Base-by-base conservation (phyloP, 2,888 invertebrate species). In the Polia nebulosa region DNA sequence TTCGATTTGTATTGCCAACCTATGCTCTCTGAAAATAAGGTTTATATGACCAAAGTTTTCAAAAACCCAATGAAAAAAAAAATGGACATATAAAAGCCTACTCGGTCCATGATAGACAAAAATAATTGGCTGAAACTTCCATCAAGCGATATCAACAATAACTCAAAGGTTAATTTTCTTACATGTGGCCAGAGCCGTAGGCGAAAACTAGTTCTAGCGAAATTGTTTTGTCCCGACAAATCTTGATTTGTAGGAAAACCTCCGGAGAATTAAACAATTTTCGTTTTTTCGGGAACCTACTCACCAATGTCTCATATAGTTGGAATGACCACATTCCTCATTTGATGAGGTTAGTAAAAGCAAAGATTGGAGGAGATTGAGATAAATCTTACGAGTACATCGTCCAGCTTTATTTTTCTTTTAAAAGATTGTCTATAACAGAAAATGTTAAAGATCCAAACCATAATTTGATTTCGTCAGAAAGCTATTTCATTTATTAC, bases 221-320 rank as follows among this genome's bases (percentile, higher is more conserved):
- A 84, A 84, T 84, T 84, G 82, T 78, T 82, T 82, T 83, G 62
- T 64, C 41, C 36, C 66, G 72, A 72, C 56, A 82, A 79, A 79
- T 82, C 77, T 71, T 81, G 79, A 84, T 84, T 84, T 84, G 83
- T 74, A 20, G 47, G 47, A 57, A 72, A 80, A 64, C 68, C 84
- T 75, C 85, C n/a, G 36, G 85, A 75, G 85, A 72, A 75, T 79
- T 78, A 82, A 84, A 79, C 81, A 85, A 83, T 84, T 85, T 84
- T 72, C 79, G 78, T 83, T 84, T 75, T 83, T 83, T 76, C 60
- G 52, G 57, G 63, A 58, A 67, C 66, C 58, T 67, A 69, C 76
- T 72, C 77, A 76, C 84, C 55, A 62, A 74, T 65, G 82, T 80
- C 68, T 66, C 56, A 72, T 80, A 75, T 67, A 77, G 60, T 59